These are phyloP conservation scores for Palythoa grandiflora DNA, from an alignment of 92 coral and sea anemone genomes.

Conservation along the genomic window DNA sequence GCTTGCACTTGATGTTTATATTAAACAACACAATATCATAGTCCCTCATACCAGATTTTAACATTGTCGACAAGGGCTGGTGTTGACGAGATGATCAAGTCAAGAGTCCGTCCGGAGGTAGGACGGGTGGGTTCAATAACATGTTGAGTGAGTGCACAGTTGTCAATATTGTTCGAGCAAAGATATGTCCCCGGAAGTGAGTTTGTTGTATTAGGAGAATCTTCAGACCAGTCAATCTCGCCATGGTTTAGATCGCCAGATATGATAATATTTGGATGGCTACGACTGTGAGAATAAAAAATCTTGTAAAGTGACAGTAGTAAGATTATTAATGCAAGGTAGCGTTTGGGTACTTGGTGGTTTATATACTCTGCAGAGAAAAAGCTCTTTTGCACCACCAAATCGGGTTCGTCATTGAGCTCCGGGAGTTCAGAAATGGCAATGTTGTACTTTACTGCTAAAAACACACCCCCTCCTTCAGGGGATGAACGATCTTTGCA, in stretches of 20 bases:
- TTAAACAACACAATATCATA: neutral
- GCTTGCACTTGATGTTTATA: constrained; percentile 27
- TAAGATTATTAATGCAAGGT: constrained; percentile 34
- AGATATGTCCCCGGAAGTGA: constrained; percentile 20
- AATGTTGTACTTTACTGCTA: constrained; percentile 39
- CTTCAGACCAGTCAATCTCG: constrained; percentile 36
- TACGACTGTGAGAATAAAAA: constrained; percentile 18
- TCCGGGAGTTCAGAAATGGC: constrained; percentile 26
- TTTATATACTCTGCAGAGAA: constrained; percentile 31
- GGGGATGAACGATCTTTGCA: constrained; percentile 23
- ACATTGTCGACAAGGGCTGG: constrained; percentile 17
- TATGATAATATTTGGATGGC: constrained; percentile 10
- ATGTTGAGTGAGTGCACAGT: constrained; percentile 19
- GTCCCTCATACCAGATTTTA: constrained; percentile 23
- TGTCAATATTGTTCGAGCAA: constrained; percentile 24
- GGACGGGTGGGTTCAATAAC: constrained; percentile 12
- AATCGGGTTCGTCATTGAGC: constrained; percentile 18
- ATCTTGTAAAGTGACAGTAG: constrained; percentile 34
- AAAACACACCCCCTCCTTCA: constrained; percentile 48
- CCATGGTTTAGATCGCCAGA: constrained; percentile 30
- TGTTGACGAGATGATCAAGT: constrained; percentile 29
- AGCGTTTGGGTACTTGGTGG: constrained; percentile 38
- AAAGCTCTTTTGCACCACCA: constrained; percentile 38
- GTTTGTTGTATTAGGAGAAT: constrained; percentile 41
- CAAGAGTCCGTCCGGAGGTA: constrained; percentile 9